phyloP scores from a whole-genome alignment of 2,888 invertebrate species.

The Oscheius sp. region DNA sequence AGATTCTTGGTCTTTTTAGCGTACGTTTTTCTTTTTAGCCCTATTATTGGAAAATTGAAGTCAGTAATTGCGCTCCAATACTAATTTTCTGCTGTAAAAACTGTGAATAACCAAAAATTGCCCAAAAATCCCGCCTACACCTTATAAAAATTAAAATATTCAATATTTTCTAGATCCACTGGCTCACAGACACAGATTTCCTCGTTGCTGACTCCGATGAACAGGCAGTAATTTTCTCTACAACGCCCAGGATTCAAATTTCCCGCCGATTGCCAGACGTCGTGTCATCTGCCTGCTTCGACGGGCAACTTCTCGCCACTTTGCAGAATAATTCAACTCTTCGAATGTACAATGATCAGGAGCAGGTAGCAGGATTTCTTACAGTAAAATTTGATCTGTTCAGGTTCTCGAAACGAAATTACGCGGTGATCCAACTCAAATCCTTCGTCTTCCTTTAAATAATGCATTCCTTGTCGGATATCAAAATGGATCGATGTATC shows the following conservation, averaged over 20 bases:
- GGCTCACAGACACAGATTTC: slow-evolving; percentile 54
- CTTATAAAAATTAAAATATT: not conserved
- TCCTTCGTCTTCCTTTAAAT: slow-evolving; percentile 90
- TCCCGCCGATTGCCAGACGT: slow-evolving; percentile 50
- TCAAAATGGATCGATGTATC: slow-evolving; percentile 83
- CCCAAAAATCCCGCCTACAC: no score
- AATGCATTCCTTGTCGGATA: slow-evolving; percentile 88
- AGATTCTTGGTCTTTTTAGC: no score
- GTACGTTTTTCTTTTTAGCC: no score
- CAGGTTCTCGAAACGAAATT: slow-evolving; percentile 24
- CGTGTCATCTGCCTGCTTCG: slow-evolving; percentile 38
- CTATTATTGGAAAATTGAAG: no score
- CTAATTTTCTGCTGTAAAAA: not conserved
- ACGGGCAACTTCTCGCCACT: slow-evolving; percentile 40
- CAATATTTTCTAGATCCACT: slow-evolving; percentile 50
- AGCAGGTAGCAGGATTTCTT: not conserved
- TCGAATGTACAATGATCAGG: slow-evolving; percentile 33
- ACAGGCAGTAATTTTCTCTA: slow-evolving; percentile 39
- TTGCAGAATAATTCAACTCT: slow-evolving; percentile 44
- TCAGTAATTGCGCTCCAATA: not conserved
- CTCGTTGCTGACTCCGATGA: slow-evolving; percentile 58
- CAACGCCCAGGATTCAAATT: slow-evolving; percentile 43
- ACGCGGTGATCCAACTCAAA: slow-evolving; percentile 76
- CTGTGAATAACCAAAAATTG: no score
- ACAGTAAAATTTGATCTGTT: not conserved